phyloP scores from a whole-genome alignment of 2,797 vertebrate genomes.

The Hemitrygon akajei region DNA sequence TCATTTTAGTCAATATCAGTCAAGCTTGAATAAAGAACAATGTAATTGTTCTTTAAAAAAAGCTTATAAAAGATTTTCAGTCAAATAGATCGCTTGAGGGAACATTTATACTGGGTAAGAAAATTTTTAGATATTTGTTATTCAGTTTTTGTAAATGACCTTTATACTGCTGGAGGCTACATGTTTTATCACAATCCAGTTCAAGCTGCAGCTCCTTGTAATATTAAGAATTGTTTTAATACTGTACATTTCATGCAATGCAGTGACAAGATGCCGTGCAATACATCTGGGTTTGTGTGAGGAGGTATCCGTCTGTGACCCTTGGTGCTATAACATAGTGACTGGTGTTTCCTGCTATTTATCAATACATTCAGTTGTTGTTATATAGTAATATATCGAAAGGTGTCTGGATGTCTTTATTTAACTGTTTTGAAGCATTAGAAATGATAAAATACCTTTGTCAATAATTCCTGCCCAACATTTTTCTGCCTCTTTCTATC shows the following conservation, averaged over 20 bases:
- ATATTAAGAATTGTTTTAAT: conserved; percentile 13
- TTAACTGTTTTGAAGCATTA: neutral
- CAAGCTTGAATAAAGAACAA: neutral
- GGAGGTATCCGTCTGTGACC: neutral
- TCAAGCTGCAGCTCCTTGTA: neutral
- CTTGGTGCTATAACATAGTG: neutral
- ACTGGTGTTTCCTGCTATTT: neutral
- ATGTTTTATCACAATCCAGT: conserved; percentile 12
- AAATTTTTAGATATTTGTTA: neutral
- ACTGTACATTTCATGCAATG: neutral
- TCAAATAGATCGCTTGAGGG: conserved; percentile 6
- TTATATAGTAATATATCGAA: neutral
- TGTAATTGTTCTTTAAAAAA: conserved; percentile 24
- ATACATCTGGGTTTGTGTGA: neutral
- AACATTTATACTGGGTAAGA: conserved; percentile 5
- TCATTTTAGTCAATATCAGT: neutral
- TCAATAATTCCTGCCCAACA: neutral
- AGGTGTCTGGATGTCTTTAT: neutral
- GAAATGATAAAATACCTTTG: neutral
- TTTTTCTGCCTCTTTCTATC: neutral
- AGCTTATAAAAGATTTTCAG: conserved; percentile 21
- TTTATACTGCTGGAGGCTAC: neutral
- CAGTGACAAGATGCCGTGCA: neutral
- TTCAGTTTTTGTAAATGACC: conserved; percentile 22
- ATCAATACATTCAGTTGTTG: neutral